Evolutionary conservation across 2,113 vertebrate species (phyloP).

Genomic region (Phainopepla nitens): DNA sequence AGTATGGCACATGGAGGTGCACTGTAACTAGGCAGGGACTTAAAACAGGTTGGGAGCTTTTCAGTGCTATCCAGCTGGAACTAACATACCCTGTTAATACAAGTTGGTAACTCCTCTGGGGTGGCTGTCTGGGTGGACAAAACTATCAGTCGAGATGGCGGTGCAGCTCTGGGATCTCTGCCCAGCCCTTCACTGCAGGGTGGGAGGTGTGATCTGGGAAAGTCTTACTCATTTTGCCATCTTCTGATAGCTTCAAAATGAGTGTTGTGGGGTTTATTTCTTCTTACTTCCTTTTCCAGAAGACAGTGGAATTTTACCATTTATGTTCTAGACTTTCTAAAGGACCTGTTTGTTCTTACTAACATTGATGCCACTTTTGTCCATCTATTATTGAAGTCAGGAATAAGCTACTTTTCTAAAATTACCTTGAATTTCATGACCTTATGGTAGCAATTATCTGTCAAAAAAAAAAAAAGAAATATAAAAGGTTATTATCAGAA

Average conservation of each 20-base stretch:
- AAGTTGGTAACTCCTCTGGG: not conserved
- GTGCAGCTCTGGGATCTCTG: not conserved
- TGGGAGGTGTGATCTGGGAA: not conserved
- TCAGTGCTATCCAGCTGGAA: not conserved
- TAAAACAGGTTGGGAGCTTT: not conserved
- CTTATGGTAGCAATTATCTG: not conserved
- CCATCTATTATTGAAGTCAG: not conserved
- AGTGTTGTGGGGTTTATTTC: not conserved
- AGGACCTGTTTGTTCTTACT: not conserved
- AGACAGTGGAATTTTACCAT: not conserved
- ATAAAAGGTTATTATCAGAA: not conserved
- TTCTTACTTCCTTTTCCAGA: not conserved
- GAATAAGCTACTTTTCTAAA: not conserved
- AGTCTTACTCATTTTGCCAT: not conserved
- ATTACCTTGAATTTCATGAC: not conserved
- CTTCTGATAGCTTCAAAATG: not conserved
- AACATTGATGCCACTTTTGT: not conserved
- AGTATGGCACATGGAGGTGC: fast-evolving
- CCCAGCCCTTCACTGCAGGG: not conserved
- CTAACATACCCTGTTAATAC: not conserved
- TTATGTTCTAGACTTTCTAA: not conserved
- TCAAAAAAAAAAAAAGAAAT: not conserved
- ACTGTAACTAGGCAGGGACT: not conserved
- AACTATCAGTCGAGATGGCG: not conserved
- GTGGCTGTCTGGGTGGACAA: not conserved